These are phyloP conservation scores for Drepana falcataria DNA, from an alignment of 2,888 invertebrate genomes.

Conservation along the genomic window DNA sequence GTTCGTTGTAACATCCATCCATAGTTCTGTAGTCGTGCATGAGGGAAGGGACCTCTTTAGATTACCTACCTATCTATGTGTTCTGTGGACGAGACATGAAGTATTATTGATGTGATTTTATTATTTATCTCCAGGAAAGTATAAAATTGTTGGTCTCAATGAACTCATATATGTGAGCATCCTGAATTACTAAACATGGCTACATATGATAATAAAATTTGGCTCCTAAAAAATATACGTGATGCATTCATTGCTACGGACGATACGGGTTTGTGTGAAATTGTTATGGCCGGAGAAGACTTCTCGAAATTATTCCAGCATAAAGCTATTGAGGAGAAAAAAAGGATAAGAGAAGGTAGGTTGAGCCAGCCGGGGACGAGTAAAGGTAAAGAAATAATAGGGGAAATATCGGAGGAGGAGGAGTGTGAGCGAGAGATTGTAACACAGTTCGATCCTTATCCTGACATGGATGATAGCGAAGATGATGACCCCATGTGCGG, in stretches of 20 bases:
- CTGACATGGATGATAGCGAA: conserved; percentile 88
- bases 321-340: conserved; percentile 63
- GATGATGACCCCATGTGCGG: conserved; percentile 83
- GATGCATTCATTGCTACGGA: conserved; percentile 97
- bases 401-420: conserved; percentile 56
- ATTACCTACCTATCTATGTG: too few species aligned
- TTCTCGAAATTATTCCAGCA: conserved; percentile 80
- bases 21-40: too few species aligned
- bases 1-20: too few species aligned
- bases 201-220: conserved; percentile 94
- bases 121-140: conserved; percentile 3
- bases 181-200: conserved; percentile 81
- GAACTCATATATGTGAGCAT: not conserved
- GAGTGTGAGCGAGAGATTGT: conserved; percentile 60
- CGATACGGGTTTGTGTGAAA: conserved; percentile 96
- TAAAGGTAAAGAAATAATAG: conserved; percentile 50
- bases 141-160: conserved; percentile 12
- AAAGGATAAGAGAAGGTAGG: conserved; percentile 47
- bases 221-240: conserved; percentile 94
- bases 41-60: too few species aligned
- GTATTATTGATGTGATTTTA: too few species aligned
- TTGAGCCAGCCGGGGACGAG: conserved; percentile 53
- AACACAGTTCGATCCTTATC: conserved; percentile 83
- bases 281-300: conserved; percentile 92
- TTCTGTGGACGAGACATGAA: too few species aligned